Evolutionary conservation across 2,113 vertebrate genomes (phyloP).

Genomic region (Dromaius novaehollandiae): DNA sequence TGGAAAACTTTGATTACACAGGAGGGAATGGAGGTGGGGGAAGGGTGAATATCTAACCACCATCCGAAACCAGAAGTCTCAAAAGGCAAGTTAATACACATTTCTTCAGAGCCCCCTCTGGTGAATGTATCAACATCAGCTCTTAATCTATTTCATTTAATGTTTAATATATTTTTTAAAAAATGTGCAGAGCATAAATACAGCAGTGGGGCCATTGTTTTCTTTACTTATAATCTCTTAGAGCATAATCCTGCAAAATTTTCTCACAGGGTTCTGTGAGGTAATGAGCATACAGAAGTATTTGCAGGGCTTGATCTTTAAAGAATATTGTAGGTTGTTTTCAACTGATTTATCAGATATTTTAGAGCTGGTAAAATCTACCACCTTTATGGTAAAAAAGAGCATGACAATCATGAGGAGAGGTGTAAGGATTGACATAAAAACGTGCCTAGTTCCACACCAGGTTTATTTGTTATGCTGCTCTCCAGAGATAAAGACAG

Average conservation of each 20-base stretch:
- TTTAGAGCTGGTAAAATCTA: background rate
- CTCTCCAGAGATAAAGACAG: background rate
- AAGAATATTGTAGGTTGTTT: background rate
- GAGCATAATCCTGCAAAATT: background rate
- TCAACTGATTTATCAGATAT: background rate
- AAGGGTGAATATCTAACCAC: background rate
- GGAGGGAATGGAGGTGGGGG: background rate
- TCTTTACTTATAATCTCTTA: background rate
- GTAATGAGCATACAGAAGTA: background rate
- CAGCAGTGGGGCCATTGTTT: background rate
- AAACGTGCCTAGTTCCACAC: background rate
- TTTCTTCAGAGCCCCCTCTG: background rate
- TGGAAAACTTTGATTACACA: background rate
- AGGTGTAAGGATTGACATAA: background rate
- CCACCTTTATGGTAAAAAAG: background rate
- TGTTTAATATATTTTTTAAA: background rate
- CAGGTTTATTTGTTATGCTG: background rate
- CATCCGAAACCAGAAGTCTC: background rate
- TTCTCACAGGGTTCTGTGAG: background rate
- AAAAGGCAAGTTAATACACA: background rate
- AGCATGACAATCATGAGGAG: background rate
- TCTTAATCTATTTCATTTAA: background rate
- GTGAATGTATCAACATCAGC: background rate
- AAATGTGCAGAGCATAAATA: background rate
- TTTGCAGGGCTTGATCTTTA: background rate